Conservation (phyloP, 2,113 vertebrate species). For the Montifringilla adamsi region DNA sequence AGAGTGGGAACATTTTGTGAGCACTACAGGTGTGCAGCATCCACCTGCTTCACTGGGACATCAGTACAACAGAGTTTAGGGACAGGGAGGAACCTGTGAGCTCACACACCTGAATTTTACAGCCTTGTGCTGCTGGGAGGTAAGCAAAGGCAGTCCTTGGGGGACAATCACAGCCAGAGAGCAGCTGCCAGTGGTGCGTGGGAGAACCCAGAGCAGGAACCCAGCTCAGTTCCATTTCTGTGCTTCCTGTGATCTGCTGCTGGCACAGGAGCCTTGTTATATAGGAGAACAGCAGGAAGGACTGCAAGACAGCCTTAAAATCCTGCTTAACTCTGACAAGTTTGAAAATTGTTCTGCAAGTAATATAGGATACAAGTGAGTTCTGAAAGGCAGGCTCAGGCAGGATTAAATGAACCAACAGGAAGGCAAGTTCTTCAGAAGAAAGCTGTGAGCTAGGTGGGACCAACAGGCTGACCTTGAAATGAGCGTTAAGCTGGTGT, state of each 20-base stretch:
- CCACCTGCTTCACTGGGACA: neutral
- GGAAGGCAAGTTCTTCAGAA: neutral
- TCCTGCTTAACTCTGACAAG: neutral
- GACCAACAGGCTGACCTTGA: neutral
- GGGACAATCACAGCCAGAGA: neutral
- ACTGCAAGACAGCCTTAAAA: neutral
- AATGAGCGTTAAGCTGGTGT: neutral
- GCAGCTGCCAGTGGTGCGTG: neutral
- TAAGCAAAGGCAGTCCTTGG: neutral
- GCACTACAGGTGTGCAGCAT: neutral
- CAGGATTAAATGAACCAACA: neutral
- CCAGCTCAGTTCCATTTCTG: neutral
- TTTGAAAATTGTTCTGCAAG: neutral
- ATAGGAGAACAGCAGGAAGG: neutral
- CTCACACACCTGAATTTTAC: neutral
- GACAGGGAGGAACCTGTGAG: neutral
- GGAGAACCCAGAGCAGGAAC: neutral
- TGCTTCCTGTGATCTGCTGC: neutral
- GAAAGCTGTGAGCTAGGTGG: neutral
- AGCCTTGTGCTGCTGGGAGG: neutral
- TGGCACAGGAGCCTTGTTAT: neutral
- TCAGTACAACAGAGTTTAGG: neutral
- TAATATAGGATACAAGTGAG: neutral
- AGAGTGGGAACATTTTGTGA: neutral
- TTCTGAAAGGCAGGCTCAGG: neutral